These are phyloP conservation scores for Uromys caudimaculatus DNA, from an alignment of 2,797 vertebrate genomes.

Conservation along the genomic window DNA sequence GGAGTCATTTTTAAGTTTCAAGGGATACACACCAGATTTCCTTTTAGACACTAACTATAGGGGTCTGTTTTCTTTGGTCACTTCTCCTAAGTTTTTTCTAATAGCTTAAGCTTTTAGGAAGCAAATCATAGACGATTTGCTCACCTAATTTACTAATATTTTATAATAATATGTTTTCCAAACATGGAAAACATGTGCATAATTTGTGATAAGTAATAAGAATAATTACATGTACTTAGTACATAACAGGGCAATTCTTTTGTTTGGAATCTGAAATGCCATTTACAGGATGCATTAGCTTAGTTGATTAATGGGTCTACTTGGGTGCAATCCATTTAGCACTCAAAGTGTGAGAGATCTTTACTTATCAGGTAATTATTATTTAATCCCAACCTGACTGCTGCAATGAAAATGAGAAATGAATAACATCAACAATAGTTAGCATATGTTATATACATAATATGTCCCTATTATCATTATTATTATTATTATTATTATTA, in stretches of 20 bases:
- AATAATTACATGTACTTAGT: conserved; percentile 57
- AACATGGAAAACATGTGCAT: conserved; percentile 38
- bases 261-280: conserved; percentile 36
- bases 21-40: conserved; percentile 17
- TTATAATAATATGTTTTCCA: conserved; percentile 59
- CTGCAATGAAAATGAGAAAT: conserved; percentile 57
- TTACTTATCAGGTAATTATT: conserved; percentile 62
- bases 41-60: conserved; percentile 43
- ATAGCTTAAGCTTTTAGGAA: conserved; percentile 56
- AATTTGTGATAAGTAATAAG: conserved; percentile 60
- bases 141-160: conserved; percentile 36
- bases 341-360: conserved; percentile 47
- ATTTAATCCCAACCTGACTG: conserved; percentile 59
- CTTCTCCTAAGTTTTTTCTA: conserved; percentile 33
- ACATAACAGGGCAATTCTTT: conserved; percentile 38
- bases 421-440: conserved; percentile 9
- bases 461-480: not conserved
- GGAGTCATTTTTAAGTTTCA: conserved; percentile 62
- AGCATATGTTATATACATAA: conserved; percentile 31
- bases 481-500: not conserved
- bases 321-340: conserved; percentile 53
- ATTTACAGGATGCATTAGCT: conserved; percentile 49
- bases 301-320: conserved; percentile 55
- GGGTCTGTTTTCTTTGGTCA: conserved; percentile 49
- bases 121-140: conserved; percentile 48